phyloP scores from a whole-genome alignment of 2,888 invertebrate genomes.

The Dryobotodes eremita region DNA sequence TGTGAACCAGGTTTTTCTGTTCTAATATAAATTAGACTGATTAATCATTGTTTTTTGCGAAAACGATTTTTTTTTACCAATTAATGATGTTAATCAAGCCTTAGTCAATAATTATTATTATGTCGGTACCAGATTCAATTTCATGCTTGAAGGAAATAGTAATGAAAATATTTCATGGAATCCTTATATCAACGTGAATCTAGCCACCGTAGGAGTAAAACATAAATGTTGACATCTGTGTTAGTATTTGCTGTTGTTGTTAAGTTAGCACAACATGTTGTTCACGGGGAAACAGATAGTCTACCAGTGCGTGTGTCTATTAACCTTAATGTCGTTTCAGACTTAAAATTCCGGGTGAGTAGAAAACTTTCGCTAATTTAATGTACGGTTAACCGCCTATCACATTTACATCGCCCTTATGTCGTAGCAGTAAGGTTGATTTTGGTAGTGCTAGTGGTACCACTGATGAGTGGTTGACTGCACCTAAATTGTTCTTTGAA shows the following conservation, averaged over 20 bases:
- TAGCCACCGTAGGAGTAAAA: not conserved
- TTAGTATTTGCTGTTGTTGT: not conserved
- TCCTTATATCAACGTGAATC: not conserved
- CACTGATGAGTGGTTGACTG: not conserved
- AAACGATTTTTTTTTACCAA: conserved; percentile 1
- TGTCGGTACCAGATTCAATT: conserved; percentile 25
- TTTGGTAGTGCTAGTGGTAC: not conserved
- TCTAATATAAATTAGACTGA: not conserved
- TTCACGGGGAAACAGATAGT: not conserved
- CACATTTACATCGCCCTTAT: not conserved
- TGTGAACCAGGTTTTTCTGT: not conserved
- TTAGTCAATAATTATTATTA: not conserved
- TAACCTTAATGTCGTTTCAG: not conserved
- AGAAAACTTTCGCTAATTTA: not conserved
- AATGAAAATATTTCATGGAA: conserved; percentile 18
- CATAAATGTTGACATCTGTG: conserved; percentile 31
- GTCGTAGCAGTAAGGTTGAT: not conserved
- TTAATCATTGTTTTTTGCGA: not conserved
- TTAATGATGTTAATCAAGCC: not conserved
- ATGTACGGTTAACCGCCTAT: not conserved
- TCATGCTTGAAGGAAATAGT: conserved; percentile 27
- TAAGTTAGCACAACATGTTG: conserved; percentile 8
- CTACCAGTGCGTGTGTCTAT: not conserved
- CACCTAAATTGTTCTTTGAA: no score
- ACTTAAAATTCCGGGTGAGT: not conserved